phyloP scores from a whole-genome alignment of 2,888 invertebrate species.

The Thymelicus acteon region DNA sequence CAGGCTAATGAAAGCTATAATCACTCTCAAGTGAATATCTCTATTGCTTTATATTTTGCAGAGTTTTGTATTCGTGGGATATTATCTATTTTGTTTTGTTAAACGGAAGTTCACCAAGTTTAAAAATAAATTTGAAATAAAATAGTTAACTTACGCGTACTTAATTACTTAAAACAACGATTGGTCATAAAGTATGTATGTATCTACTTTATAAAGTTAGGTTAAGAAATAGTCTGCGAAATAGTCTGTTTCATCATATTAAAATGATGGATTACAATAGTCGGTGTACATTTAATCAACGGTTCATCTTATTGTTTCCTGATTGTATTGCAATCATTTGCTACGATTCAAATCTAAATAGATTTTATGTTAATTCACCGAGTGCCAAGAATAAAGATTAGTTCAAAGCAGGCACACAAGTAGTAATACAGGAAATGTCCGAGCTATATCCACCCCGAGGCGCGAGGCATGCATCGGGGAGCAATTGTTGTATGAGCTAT shows the following conservation, averaged over 20 bases:
- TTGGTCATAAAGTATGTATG: too few species aligned
- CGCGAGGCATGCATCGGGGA: conserved; percentile 72
- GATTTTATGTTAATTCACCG: conserved; percentile 75
- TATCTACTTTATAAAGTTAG: too few species aligned
- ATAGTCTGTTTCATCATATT: background rate
- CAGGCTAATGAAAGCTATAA: conserved; percentile 35
- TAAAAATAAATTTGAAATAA: too few species aligned
- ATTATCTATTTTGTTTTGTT: conserved; percentile 13
- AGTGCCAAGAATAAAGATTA: conserved; percentile 68
- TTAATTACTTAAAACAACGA: too few species aligned
- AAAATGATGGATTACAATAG: conserved; percentile 10
- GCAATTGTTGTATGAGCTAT: conserved; percentile 71
- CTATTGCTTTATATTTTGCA: conserved; percentile 41
- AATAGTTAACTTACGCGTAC: too few species aligned
- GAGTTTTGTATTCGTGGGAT: conserved; percentile 19
- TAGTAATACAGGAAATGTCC: conserved; percentile 79
- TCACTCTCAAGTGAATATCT: conserved; percentile 37
- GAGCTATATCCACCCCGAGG: conserved; percentile 74
- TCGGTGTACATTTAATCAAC: conserved; percentile 47
- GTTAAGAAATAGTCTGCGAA: too few species aligned
- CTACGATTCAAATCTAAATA: conserved; percentile 67
- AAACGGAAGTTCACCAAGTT: too few species aligned
- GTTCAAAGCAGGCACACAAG: conserved; percentile 66
- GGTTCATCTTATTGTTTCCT: conserved; percentile 57
- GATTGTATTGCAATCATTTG: conserved; percentile 52